Base-by-base conservation (phyloP, 2,888 invertebrate species). In the Celastrina argiolus region DNA sequence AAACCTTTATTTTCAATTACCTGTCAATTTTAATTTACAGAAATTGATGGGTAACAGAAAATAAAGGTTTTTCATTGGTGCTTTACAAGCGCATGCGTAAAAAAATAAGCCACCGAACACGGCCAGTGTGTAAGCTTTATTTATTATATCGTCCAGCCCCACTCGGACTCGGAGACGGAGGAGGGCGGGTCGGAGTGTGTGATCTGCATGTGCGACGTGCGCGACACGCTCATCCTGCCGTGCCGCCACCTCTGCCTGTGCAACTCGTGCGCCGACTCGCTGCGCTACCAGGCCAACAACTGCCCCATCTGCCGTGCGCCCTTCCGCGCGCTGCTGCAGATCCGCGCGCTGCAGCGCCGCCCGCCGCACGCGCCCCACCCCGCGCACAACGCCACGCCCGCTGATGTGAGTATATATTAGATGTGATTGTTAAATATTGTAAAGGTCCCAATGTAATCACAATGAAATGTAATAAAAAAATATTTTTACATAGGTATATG, bases 231-330 rank as follows among this genome's bases (percentile, higher is more conserved):
- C 65, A 99, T 99, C 77, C 92, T 99, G 76, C 99, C 99, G 0
- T 99, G 99, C 82, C 99, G 99, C 81, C 99, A 99, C 91, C 93
- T 99, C 66, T 99, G 99, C 82, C 92, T 99, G 70, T 99, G 99
- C 87, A 97, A 98, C 88, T 96, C 96, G 0, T 99, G 99, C 88
- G 99, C 99, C 0, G 99, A 99, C 88, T 98, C 98, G 0, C 92
- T 99, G 69, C 93, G 99, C 72, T 99, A 98, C 82, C 98, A 98
- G 93, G 98, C 99, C 31, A 99, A 98, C 89, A 99, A 98, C 88
- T 99, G 99, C 78, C 99, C 99, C 7, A 99, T 99, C 74, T 99
- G 99, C 83, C 93, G 99, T 70, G 97, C 99, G n/a, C 99, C 99
- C 10, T 99, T 99, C 88, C 92, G 99, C 71, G 99, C 99, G 0